Evolutionary conservation across 2,113 vertebrate species (phyloP).

Genomic region (Oncorhynchus kisutch): DNA sequence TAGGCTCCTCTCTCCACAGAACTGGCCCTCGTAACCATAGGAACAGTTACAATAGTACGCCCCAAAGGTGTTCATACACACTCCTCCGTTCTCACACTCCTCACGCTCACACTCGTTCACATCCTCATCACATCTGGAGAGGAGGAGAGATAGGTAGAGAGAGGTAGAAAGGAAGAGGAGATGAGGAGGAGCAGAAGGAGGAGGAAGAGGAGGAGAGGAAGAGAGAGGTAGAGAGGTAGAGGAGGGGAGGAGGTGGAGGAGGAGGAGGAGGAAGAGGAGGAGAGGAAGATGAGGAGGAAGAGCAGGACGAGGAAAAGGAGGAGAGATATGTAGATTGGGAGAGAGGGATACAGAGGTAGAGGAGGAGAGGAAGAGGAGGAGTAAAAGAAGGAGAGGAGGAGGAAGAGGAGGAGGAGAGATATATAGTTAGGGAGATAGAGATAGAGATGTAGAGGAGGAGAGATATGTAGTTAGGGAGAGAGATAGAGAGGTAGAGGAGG

Average conservation of each 20-base stretch:
- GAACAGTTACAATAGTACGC: conserved; percentile 94
- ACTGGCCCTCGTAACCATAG: conserved; percentile 81
- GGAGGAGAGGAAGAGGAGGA: too few relatives aligned
- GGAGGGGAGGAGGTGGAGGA: neutral
- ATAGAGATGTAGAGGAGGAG: too few relatives aligned
- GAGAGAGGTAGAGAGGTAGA: too few relatives aligned
- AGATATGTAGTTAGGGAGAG: too few relatives aligned
- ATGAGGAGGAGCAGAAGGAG: neutral
- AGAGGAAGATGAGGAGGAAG: too few relatives aligned
- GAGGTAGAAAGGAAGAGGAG: neutral
- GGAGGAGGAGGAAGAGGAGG: neutral
- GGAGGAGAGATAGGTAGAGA: neutral
- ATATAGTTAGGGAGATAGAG: too few relatives aligned
- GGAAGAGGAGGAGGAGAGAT: too few relatives aligned
- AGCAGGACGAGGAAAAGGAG: too few relatives aligned
- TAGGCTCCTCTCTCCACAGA: conserved; percentile 74
- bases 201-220: neutral
- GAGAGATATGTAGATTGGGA: too few relatives aligned
- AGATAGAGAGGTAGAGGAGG: too few relatives aligned
- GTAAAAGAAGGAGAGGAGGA: too few relatives aligned
- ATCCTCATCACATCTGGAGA: conserved; percentile 86
- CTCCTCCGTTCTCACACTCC: conserved; percentile 82
- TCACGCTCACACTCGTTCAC: conserved; percentile 87
- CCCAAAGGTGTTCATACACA: conserved; percentile 87
- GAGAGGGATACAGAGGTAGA: neutral